Evolutionary conservation across 2,797 vertebrate genomes (phyloP), one percentile per base, ranked within the genome.

Genomic region (Sebastes matsubarae): DNA sequence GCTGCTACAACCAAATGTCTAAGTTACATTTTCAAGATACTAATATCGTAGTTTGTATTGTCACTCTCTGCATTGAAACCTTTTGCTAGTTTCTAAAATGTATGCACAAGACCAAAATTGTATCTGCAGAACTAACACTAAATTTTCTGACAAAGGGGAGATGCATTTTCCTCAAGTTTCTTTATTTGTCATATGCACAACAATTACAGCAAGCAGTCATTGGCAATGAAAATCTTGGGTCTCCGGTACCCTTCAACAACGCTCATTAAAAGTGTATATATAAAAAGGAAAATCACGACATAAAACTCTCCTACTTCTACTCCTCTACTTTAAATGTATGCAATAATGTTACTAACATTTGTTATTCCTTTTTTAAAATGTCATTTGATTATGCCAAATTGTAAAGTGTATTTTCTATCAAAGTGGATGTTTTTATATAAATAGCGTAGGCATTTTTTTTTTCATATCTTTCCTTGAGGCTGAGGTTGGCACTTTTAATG

Each of bases 1-100:
- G 91, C 86, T 93, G 88, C 86, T 94, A 87, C 82, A 88, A 80
- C 84, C 72, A 90, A 88, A 90, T 87, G 80, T 88, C 61, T 75
- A 72, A 29, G 84, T 90, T 81, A 75, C 72, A 70, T 89, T 81
- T 87, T 72, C 8, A 72, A 52, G 81, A 71, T 75, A 87, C 79
- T 90, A 80, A 88, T 65, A 80, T 32, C 74, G 5, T 81, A 66
- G 25, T 86, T 86, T 84, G 25, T 82, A 30, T 70, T 84, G 6
- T 82, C 50, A 73, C 66, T 54, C 27, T 50, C 18, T 52, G 12
- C 57, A 34, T 68, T 66, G 50, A 84, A 80, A 75, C 5, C 1
- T 8, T 72, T 38, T 79, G 6, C 24, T 42, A n/a, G 68, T 75
- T 77, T 79, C 25, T 70, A 5, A 67, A 67, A 67, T 32, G 8